phyloP scores from a whole-genome alignment of 2,113 vertebrate species.

The Craseonycteris thonglongyai region DNA sequence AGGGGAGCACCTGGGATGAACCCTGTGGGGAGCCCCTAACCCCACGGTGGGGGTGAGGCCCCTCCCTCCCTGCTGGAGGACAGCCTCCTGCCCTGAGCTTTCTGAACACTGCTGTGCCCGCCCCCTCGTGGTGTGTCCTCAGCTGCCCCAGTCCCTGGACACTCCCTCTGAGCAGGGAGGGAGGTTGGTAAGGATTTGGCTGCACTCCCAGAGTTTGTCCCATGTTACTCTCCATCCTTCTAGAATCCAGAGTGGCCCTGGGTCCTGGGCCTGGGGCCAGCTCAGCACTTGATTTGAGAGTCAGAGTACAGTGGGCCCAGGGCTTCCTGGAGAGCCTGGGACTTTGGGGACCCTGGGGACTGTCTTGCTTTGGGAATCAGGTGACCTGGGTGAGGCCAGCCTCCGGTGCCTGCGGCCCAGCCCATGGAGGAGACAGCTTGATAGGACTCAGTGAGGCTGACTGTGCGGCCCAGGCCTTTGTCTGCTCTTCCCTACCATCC shows the following conservation, averaged over 20 bases:
- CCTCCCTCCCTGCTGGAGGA: neutral
- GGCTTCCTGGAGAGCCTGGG: neutral
- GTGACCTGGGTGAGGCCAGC: neutral
- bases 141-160: neutral
- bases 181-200: neutral
- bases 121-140: neutral
- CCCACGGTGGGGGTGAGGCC: rapidly evolving
- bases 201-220: neutral
- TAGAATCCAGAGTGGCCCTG: neutral
- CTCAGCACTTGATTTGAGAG: neutral
- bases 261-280: neutral
- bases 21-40: neutral
- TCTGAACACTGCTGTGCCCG: neutral
- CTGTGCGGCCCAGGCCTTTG: neutral
- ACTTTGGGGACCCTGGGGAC: neutral
- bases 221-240: neutral
- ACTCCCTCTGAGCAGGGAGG: neutral
- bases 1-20: neutral
- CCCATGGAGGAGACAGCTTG: neutral
- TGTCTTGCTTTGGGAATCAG: neutral
- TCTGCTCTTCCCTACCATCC: neutral
- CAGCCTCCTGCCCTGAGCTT: neutral
- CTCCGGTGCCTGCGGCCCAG: neutral
- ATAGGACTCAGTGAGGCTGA: neutral
- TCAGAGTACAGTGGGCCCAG: rapidly evolving